Base-by-base conservation (phyloP, 35 echinoderm and acorn worm species). In the Amphiura filiformis region DNA sequence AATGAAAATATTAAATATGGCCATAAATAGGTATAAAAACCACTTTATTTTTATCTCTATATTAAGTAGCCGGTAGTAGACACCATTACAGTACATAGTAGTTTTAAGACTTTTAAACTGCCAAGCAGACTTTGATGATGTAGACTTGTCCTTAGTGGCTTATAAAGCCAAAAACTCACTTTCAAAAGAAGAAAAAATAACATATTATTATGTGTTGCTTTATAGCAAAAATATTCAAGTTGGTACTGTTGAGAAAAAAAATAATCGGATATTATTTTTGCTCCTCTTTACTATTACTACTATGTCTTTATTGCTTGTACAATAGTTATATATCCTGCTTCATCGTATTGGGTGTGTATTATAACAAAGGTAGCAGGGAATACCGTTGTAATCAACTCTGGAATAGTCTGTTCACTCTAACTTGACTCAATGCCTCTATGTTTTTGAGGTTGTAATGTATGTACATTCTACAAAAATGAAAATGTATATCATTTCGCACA, bases 121-220 rank as follows among this genome's bases (percentile, higher is more conserved):
- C 61, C 61, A 70, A 70, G 61, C 61, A 70, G 61, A n/a, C 4
- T 26, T 70, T 30, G 17, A 70, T 30, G 17, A 70, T 70, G 61
- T 70, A 70, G 61, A 70, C 17, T 15, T 70, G 61, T 70, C 61
- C 61, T 70, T 70, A 70, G 61, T 4, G 61, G 61, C 61, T 70
- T 70, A 18, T 70, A 30, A 70, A 70, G 61, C 61, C 61, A 70
- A 70, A 70, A 52, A n/a, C n/a, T 47, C 61, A 70, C 41, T 47
- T 47, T 47, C 41, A 47, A 47, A 47, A 70, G 20, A 52, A 11
- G 44, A 52, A 11, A 52, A 11, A 20, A 52, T 52, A 52, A 52
- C n/a, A 70, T 70, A 70, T 70, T 70, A 70, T 70, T 70, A 70
- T 70, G 61, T 70, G 61, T 70, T 70, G 61, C 61, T 70, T 70